Evolutionary conservation across 2,113 vertebrate species (phyloP).

Genomic region (Synodontis membranacea): DNA sequence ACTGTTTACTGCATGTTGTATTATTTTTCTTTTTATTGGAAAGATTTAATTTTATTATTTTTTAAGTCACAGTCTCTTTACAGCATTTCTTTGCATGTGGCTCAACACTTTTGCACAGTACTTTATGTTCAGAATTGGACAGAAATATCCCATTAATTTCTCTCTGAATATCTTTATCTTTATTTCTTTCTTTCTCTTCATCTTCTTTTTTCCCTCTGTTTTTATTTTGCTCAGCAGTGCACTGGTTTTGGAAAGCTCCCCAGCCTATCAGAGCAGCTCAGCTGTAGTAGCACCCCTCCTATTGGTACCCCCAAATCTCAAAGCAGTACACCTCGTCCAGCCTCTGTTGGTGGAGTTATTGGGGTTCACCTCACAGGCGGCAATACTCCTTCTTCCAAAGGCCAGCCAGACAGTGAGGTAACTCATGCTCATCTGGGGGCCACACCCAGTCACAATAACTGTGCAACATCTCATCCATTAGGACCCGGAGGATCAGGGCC

Average conservation of each 20-base stretch:
- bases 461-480: conserved; percentile 69
- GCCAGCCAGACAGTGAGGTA: conserved; percentile 70
- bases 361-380: conserved; percentile 64
- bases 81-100: too few relatives aligned
- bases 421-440: conserved; percentile 61
- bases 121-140: background rate
- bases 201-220: conserved; percentile 7
- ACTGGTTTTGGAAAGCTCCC: conserved; percentile 74
- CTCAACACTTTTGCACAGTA: too few relatives aligned
- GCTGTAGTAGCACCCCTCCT: conserved; percentile 77
- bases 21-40: too few relatives aligned
- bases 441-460: conserved; percentile 64
- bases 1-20: too few relatives aligned
- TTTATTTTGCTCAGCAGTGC: conserved; percentile 56
- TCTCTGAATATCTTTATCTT: background rate
- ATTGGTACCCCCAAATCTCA: conserved; percentile 84
- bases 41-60: too few relatives aligned
- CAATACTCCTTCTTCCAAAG: conserved; percentile 66
- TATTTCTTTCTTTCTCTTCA: background rate
- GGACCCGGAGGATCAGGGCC: conserved; percentile 65
- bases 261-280: conserved; percentile 77
- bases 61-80: too few relatives aligned
- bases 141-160: background rate
- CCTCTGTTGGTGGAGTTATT: conserved; percentile 66
- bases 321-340: conserved; percentile 68